phyloP scores from a whole-genome alignment of 2,113 vertebrate species.

The Pelodiscus sinensis region DNA sequence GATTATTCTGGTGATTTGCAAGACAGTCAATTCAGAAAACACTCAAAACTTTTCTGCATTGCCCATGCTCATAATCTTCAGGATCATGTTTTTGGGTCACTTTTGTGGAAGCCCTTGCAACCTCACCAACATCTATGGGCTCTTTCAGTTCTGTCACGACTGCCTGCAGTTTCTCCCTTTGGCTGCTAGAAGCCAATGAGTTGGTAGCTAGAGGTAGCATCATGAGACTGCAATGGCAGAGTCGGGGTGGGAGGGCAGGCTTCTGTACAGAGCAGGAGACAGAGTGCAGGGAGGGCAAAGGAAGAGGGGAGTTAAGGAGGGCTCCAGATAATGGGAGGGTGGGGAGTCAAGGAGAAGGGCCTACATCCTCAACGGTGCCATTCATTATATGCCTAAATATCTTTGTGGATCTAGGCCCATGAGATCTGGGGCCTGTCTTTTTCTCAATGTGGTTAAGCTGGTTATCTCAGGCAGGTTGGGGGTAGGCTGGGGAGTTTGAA shows the following conservation, averaged over 20 bases:
- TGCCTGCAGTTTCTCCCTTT: not conserved
- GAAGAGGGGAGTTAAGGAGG: not conserved
- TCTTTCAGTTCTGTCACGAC: not conserved
- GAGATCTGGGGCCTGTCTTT: not conserved
- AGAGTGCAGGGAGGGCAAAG: not conserved
- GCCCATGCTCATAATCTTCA: too few species aligned
- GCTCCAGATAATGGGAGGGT: not conserved
- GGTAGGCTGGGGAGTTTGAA: not conserved
- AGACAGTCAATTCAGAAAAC: not conserved
- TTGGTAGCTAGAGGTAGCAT: not conserved
- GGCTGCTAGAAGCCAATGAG: not conserved
- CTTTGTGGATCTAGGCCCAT: not conserved
- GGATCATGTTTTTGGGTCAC: accelerated
- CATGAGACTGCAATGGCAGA: not conserved
- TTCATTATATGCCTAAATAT: not conserved
- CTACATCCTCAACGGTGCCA: not conserved
- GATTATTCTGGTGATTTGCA: not conserved
- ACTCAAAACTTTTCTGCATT: not conserved
- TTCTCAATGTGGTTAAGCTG: not conserved
- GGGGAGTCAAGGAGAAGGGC: not conserved
- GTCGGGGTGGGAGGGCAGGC: too few species aligned
- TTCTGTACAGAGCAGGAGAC: not conserved
- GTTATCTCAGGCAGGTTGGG: not conserved
- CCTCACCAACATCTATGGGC: not conserved
- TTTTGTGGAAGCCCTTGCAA: not conserved